Conservation (phyloP, 2,888 invertebrate species). For the Dorcus parallelipipedus region DNA sequence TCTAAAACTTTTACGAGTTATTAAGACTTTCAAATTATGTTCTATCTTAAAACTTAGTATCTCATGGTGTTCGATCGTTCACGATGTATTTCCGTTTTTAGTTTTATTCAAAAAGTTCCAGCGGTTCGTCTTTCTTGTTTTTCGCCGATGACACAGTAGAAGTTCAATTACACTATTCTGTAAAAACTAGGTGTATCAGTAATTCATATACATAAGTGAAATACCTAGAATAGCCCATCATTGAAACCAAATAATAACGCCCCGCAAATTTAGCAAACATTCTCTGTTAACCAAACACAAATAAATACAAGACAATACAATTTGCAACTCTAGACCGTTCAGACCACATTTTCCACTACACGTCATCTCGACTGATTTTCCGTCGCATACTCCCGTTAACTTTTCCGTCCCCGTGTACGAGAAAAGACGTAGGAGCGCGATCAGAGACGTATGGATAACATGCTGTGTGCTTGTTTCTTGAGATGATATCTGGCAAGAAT, state of each 20-base stretch:
- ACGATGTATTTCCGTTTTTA: no score
- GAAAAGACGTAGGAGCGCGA: not conserved
- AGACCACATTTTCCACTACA: constrained; percentile 16
- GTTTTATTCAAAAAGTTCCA: no score
- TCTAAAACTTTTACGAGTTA: no score
- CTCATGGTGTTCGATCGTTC: no score
- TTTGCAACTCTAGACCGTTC: constrained; percentile 27
- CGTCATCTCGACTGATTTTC: constrained; percentile 4
- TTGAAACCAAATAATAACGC: constrained; percentile 24
- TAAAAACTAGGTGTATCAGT: no score
- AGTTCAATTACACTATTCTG: no score
- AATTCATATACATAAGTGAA: no score
- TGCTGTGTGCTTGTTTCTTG: constrained; percentile 2
- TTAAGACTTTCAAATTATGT: no score
- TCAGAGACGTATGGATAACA: not conserved
- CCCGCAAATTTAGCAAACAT: constrained; percentile 27
- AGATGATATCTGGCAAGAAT: constrained; percentile 30
- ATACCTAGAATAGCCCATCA: constrained; percentile 13
- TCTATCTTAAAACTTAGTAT: no score
- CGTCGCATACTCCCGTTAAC: not conserved
- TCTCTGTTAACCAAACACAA: constrained; percentile 29
- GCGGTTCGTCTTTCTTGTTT: no score
- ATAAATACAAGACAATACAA: constrained; percentile 30
- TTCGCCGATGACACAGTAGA: no score
- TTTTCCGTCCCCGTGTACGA: no score